A percentile compares a stretch with the other conserved stretches of the same genome.
Conservation (phyloP, 1,140 invertebrate genomes). For the Drosophila littoralis region DNA sequence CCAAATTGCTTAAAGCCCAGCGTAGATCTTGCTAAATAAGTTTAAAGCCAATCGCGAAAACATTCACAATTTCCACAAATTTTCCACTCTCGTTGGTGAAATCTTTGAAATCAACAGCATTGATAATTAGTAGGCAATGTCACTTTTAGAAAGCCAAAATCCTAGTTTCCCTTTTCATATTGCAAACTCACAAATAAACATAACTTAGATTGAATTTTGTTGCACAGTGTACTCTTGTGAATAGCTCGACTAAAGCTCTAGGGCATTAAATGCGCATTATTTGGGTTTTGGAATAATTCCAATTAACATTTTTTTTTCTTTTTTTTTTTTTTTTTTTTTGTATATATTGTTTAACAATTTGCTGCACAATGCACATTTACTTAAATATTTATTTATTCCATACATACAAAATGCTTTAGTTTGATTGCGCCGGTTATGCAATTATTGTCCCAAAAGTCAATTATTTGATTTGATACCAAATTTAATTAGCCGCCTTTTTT, state of each 20-base stretch:
- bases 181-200: no score
- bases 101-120: no score
- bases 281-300: not conserved
- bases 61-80: no score
- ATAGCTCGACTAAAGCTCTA: not conserved
- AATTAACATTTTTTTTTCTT: not conserved
- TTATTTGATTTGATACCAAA: slow-evolving; percentile 11
- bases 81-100: no score
- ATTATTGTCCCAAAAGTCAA: slow-evolving; percentile 29
- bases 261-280: slow-evolving; percentile 1
- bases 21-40: no score
- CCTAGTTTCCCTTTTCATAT: no score
- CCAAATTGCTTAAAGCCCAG: no score
- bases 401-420: not conserved
- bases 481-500: slow-evolving; percentile 12
- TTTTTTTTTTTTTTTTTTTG: slow-evolving; percentile 6
- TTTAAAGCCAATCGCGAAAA: no score
- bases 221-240: slow-evolving; percentile 3
- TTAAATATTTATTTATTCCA: slow-evolving; percentile 14
- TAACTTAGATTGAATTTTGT: slow-evolving; percentile 1
- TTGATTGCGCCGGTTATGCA: slow-evolving; percentile 28
- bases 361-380: slow-evolving; percentile 42
- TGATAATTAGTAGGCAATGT: no score
- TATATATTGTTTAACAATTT: slow-evolving; percentile 20
- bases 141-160: no score